phyloP scores from a whole-genome alignment of 2,797 vertebrate genomes.

The Pteronotus mesoamericanus region DNA sequence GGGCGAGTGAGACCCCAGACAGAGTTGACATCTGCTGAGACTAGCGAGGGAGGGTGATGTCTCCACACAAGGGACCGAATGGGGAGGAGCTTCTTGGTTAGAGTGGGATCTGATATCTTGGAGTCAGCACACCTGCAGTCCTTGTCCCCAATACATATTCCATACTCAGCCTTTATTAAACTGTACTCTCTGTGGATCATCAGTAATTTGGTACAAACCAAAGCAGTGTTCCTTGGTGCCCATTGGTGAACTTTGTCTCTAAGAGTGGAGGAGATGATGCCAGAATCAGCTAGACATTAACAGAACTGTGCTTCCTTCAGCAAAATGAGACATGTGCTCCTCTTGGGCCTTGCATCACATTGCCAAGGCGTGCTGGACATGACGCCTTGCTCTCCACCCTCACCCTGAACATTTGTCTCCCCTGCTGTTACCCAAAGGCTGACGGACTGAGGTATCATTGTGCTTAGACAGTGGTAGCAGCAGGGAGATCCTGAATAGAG shows the following conservation, averaged over 20 bases:
- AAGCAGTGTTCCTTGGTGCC: not conserved
- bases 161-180: not conserved
- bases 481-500: not conserved
- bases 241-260: not conserved
- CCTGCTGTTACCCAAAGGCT: not conserved
- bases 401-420: not conserved
- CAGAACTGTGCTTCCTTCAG: not conserved
- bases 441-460: not conserved
- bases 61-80: not conserved
- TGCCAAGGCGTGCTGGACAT: not conserved
- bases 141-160: not conserved
- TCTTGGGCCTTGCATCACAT: not conserved
- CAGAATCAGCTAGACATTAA: not conserved
- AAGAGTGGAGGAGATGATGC: not conserved
- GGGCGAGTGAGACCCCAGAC: fast-evolving
- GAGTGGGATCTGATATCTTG: not conserved
- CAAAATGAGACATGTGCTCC: not conserved
- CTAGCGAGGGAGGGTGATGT: not conserved
- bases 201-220: not conserved
- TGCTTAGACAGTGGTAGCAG: not conserved
- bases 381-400: fast-evolving
- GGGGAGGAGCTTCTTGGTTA: not conserved
- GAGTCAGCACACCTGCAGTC: not conserved
- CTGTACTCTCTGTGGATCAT: not conserved
- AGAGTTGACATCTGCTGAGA: not conserved